These are phyloP conservation scores for Saxidomus purpurata DNA, from an alignment of 1,140 invertebrate species.

Conservation along the genomic window DNA sequence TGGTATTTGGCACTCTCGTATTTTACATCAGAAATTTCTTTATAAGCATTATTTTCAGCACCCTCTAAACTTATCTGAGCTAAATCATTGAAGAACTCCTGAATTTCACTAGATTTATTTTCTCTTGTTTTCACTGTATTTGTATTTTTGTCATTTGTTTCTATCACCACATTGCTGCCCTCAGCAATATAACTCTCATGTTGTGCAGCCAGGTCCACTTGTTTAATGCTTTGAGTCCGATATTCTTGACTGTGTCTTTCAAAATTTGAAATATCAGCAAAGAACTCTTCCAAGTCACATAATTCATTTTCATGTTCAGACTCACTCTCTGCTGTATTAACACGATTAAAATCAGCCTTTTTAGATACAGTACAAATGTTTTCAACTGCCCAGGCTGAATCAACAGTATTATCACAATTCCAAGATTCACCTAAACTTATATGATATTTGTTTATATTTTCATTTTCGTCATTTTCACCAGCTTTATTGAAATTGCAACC, in stretches of 20 bases:
- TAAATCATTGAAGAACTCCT: slow-evolving; percentile 13
- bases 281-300: background rate
- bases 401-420: background rate
- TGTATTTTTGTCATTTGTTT: too few relatives aligned
- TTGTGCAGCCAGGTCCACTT: too few relatives aligned
- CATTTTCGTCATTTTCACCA: background rate
- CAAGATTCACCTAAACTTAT: background rate
- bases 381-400: too few relatives aligned
- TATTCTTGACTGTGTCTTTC: background rate
- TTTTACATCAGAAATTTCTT: too few relatives aligned
- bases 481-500: background rate
- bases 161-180: too few relatives aligned
- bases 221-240: background rate
- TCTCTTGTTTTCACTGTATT: background rate
- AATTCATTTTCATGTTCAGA: background rate
- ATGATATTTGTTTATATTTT: background rate
- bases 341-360: too few relatives aligned
- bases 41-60: background rate
- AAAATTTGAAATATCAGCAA: slow-evolving; percentile 28
- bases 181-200: too few relatives aligned
- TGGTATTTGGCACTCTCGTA: too few relatives aligned
- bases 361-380: too few relatives aligned
- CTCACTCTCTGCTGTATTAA: background rate
- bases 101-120: background rate
- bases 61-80: background rate